These are phyloP conservation scores for Oligia latruncula DNA, from an alignment of 2,888 invertebrate species.

Conservation along the genomic window DNA sequence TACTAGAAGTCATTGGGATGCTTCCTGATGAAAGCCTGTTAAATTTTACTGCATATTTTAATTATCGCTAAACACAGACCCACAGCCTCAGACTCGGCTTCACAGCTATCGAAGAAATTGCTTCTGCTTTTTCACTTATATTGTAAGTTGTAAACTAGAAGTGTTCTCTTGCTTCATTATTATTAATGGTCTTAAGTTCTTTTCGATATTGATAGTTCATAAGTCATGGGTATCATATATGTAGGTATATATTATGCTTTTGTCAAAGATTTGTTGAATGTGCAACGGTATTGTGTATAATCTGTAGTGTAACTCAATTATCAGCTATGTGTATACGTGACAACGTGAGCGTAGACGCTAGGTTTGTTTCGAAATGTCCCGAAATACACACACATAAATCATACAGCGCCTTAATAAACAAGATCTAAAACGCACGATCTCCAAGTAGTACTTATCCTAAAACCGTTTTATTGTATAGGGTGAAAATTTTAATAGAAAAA, in stretches of 20 bases:
- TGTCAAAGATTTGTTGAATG: not conserved
- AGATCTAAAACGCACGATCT: constrained; percentile 34
- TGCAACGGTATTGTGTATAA: constrained; percentile 28
- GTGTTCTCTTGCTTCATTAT: not conserved
- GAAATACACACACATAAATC: constrained; percentile 43
- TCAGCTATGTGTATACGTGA: constrained; percentile 55
- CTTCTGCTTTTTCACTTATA: not conserved
- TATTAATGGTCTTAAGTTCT: not conserved
- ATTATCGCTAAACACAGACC: not conserved
- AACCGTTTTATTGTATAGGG: constrained; percentile 35
- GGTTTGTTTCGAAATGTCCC: constrained; percentile 52
- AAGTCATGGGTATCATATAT: constrained; percentile 14
- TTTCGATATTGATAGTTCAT: not conserved
- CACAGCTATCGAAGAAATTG: not conserved
- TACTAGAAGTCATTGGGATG: not conserved
- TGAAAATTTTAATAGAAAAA: constrained; percentile 45
- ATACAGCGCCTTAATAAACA: constrained; percentile 12
- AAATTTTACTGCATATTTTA: not conserved
- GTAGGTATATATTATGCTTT: constrained; percentile 3
- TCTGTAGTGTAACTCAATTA: constrained; percentile 43
- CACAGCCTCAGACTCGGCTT: not conserved
- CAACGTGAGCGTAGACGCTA: constrained; percentile 42
- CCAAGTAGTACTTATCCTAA: constrained; percentile 18
- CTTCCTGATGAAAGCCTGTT: not conserved
- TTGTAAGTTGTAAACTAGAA: not conserved